Base-by-base conservation (phyloP, 1,140 invertebrate species). In the Monomorium pharaonis region DNA sequence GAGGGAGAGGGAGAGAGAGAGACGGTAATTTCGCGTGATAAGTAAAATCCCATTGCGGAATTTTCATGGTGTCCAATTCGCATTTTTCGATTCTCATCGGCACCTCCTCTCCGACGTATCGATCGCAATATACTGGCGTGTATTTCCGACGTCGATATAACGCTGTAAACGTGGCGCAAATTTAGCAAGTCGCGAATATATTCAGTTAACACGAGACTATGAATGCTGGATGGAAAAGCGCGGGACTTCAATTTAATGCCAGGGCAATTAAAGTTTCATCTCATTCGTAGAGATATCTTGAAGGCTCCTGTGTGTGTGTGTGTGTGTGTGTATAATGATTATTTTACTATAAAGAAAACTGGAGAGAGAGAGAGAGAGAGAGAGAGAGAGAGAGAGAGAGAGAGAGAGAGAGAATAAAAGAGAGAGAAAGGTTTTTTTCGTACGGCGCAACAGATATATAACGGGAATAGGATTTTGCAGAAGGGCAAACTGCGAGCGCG, bases 21-120 rank as follows among this genome's bases (percentile, higher is more conserved):
- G 33, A 69, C 30, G 77, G 30, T 69, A 70, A 75, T 83, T 69
- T 14, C 75, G 74, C 88, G 88, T 90, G 87, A 90, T 88, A 86
- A 89, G 84, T 44, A 81, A 87, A 90, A 86, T 85, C 86, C 88
- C 88, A 77, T 86, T 86, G 86, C 75, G 80, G 84, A 81, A 81
- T 70, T 81, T 81, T 81, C 37, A 69, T 44, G 37, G 84, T n/a
- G n/a, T n/a, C n/a, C 86, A 69, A 84, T 86, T 70, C 78, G 51
- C 65, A 18, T 44, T 1, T 2, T 4, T 3, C 65, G 33, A 70
- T 81, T 56, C 27, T 51, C 49, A 42, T 62, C 42, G 37, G 18
- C n/a, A 18, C 37, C 14, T 21, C 18, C 67, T 2, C 44, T 4
- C 33, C 37, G 63, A 44, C 21, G 76, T 21, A 63, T 81, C 63